Evolutionary conservation across 2,113 vertebrate genomes (phyloP).

Genomic region (Hirundichthys speculiger): DNA sequence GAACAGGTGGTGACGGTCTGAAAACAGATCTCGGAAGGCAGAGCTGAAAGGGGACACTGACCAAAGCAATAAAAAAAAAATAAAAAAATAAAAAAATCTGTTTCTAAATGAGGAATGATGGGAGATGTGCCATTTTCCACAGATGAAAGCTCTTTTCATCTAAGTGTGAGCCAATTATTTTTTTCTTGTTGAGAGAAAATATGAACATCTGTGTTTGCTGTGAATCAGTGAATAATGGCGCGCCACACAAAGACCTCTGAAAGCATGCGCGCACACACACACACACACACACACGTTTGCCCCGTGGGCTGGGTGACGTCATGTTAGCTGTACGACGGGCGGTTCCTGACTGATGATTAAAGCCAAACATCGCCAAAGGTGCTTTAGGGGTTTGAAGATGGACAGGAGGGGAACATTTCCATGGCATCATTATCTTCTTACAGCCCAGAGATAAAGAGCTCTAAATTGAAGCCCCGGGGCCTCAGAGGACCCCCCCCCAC

Average conservation of each 20-base stretch:
- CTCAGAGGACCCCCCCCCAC: constrained; percentile 38
- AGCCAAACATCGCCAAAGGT: constrained; percentile 45
- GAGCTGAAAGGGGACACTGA: constrained; percentile 7
- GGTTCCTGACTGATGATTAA: constrained; percentile 57
- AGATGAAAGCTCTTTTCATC: constrained; percentile 57
- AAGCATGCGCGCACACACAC: constrained; percentile 29
- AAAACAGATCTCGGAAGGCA: background rate
- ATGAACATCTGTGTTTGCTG: constrained; percentile 66
- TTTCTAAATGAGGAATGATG: constrained; percentile 14
- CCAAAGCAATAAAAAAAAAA: constrained; percentile 7
- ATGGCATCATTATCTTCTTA: constrained; percentile 43
- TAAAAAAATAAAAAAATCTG: background rate
- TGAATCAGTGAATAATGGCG: constrained; percentile 56
- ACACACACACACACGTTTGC: constrained; percentile 14
- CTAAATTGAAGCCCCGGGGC: constrained; percentile 40
- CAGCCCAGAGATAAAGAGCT: constrained; percentile 58
- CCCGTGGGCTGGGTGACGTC: constrained; percentile 55
- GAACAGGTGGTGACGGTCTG: background rate
- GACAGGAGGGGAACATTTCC: constrained; percentile 64
- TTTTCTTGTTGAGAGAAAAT: constrained; percentile 58
- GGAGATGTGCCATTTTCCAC: constrained; percentile 35
- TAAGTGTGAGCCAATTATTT: constrained; percentile 59
- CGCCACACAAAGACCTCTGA: constrained; percentile 21
- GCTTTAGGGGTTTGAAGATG: constrained; percentile 54
- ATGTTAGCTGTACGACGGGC: constrained; percentile 52